Conservation (phyloP, 2,888 invertebrate species). For the Drosophila austrosaltans region DNA sequence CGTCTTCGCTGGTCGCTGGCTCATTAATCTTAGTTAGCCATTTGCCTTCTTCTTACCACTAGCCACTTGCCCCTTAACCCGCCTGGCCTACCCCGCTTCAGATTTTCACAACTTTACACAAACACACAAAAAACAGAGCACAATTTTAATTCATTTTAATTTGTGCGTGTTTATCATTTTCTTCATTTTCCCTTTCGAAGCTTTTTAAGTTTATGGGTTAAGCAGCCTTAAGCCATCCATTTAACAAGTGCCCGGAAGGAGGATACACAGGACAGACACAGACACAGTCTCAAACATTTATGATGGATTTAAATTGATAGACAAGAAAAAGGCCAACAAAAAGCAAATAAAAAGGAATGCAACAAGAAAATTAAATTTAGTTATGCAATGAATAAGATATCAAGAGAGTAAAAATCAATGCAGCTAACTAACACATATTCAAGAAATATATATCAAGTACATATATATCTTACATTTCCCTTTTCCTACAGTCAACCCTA, state of each 20-base stretch:
- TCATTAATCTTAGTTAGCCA: conserved; percentile 47
- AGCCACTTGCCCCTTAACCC: conserved; percentile 10
- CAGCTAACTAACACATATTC: not conserved
- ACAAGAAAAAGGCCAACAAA: not conserved
- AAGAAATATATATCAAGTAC: not conserved
- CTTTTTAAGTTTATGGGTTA: conserved; percentile 29
- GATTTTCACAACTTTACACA: conserved; percentile 54
- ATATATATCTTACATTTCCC: too few relatives aligned
- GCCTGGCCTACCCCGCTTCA: conserved; percentile 20
- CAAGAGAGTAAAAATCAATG: not conserved
- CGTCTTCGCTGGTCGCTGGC: conserved; percentile 15
- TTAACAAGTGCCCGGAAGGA: conserved; percentile 4
- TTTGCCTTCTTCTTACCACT: not conserved
- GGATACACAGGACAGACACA: not conserved
- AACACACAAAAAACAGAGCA: not conserved
- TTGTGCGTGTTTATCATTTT: conserved; percentile 44
- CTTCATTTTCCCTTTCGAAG: conserved; percentile 20
- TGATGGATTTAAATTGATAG: not conserved
- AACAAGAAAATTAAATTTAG: conserved; percentile 1
- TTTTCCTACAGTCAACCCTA: too few relatives aligned
- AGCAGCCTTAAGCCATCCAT: conserved; percentile 34
- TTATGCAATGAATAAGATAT: not conserved
- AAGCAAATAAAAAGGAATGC: not conserved
- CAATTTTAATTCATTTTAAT: conserved; percentile 64
- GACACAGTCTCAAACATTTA: conserved; percentile 2